Evolutionary conservation across 1,140 invertebrate genomes (phyloP).

Genomic region (Tetragonula clypearis): DNA sequence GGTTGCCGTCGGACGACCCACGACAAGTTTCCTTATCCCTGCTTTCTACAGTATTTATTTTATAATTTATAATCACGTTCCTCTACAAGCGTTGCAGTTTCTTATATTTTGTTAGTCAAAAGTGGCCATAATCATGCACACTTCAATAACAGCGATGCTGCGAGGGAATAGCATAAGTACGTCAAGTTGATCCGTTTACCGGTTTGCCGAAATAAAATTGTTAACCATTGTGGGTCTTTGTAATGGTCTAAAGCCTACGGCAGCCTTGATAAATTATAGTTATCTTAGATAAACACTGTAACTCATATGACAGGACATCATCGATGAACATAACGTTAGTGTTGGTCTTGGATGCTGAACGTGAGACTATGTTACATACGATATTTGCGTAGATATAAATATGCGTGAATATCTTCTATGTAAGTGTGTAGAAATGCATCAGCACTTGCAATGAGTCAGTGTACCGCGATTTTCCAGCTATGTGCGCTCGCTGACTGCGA

Average conservation of each 20-base stretch:
- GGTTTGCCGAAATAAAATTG: constrained; percentile 25
- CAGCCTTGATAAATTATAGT: constrained; percentile 55
- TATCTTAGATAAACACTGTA: constrained; percentile 58
- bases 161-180: neutral
- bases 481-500: constrained; percentile 28
- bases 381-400: constrained; percentile 12
- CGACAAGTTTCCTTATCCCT: constrained; percentile 18
- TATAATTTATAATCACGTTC: constrained; percentile 41
- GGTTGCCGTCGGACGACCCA: constrained; percentile 11
- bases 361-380: neutral
- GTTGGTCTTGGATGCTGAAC: neutral
- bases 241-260: constrained; percentile 17
- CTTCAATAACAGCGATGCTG: neutral
- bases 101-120: constrained; percentile 16
- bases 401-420: neutral
- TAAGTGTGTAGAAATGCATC: neutral
- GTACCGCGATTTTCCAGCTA: constrained; percentile 45
- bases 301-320: constrained; percentile 51
- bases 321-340: constrained; percentile 18
- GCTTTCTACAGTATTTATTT: constrained; percentile 52
- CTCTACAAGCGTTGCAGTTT: neutral
- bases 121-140: neutral
- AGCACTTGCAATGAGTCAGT: constrained; percentile 14
- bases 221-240: constrained; percentile 14
- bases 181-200: neutral